Percentiles rank a stretch among this genome's conserved stretches.
Conservation (phyloP, 2,888 invertebrate genomes). For the Rhorus exstirpatorius region DNA sequence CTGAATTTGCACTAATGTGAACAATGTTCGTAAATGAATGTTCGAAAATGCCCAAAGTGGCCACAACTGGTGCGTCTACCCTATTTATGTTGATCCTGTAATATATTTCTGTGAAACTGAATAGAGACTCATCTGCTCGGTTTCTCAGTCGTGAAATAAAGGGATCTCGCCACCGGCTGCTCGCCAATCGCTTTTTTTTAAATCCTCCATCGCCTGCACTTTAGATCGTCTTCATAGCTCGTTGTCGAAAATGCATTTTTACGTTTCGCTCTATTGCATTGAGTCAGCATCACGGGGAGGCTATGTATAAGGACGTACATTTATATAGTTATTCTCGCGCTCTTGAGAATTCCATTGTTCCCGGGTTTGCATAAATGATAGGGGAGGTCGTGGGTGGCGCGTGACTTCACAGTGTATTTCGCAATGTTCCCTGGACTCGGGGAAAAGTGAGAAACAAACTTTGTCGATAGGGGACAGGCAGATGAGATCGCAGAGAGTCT, state of each 20-base stretch:
- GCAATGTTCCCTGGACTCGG: background rate
- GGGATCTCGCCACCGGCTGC: conserved; percentile 23
- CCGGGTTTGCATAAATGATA: conserved; percentile 52
- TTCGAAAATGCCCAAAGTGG: too few species aligned
- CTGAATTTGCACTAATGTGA: too few species aligned
- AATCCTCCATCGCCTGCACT: background rate
- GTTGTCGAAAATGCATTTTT: conserved; percentile 3
- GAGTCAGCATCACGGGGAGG: conserved; percentile 11
- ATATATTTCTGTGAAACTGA: too few species aligned
- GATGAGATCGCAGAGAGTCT: conserved; percentile 36
- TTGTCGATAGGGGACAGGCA: conserved; percentile 46
- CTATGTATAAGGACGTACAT: too few species aligned
- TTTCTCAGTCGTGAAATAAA: background rate
- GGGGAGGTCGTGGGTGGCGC: conserved; percentile 8
- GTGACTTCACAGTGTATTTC: conserved; percentile 29
- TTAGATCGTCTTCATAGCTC: conserved; percentile 11
- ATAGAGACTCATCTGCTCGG: too few species aligned
- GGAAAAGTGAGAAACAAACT: conserved; percentile 50
- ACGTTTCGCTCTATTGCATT: background rate
- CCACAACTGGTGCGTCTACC: too few species aligned
- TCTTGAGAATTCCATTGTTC: conserved; percentile 55
- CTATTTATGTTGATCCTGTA: conserved; percentile 20
- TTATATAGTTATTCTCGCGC: conserved; percentile 14
- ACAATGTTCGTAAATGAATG: too few species aligned
- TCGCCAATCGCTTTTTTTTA: background rate